phyloP scores from a whole-genome alignment of 2,888 invertebrate genomes.

The Drosophila maculinotata region DNA sequence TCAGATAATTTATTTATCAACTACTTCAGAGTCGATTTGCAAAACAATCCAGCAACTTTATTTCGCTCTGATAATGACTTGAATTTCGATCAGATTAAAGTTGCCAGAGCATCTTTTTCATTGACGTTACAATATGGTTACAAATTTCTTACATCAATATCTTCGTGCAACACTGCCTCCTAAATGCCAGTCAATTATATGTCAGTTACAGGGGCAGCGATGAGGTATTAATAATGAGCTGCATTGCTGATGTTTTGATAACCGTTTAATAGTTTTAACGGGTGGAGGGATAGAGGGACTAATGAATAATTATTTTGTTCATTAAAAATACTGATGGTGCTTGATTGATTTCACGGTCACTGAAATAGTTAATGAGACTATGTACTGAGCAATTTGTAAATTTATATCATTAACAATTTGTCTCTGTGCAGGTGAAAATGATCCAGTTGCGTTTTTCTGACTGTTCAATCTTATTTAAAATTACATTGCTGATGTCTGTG shows the following conservation, averaged over 20 bases:
- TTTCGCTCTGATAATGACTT: no score
- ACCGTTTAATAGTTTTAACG: neutral
- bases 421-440: slow-evolving; percentile 15
- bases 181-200: neutral
- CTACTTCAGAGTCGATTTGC: no score
- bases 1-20: no score
- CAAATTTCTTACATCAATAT: no score
- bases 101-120: no score
- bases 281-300: neutral
- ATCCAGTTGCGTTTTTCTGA: neutral
- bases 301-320: slow-evolving; percentile 1
- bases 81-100: no score
- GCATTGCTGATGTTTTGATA: neutral
- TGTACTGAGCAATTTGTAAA: neutral
- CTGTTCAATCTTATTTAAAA: neutral
- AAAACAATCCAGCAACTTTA: no score
- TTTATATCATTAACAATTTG: slow-evolving; percentile 5
- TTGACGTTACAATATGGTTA: no score
- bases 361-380: slow-evolving; percentile 16
- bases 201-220: neutral
- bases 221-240: slow-evolving; percentile 4
- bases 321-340: neutral
- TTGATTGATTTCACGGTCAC: slow-evolving; percentile 8
- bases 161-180: neutral
- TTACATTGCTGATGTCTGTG: neutral